These are phyloP conservation scores for Sebastiscus tertius DNA, from an alignment of 2,797 vertebrate genomes.

Conservation along the genomic window DNA sequence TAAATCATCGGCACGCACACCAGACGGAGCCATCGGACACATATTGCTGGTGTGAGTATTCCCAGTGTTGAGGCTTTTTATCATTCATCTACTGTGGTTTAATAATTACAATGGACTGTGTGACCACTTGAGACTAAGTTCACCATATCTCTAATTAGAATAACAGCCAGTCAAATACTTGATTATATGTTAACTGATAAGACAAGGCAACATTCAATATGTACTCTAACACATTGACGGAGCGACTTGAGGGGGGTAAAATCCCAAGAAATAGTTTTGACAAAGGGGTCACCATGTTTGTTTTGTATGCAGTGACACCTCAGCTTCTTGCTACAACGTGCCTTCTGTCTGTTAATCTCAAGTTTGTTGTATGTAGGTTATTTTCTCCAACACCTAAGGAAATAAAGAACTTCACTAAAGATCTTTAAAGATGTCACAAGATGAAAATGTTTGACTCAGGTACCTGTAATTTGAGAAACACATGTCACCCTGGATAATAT, in stretches of 20 bases:
- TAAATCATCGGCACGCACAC: too few relatives aligned
- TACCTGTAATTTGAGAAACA: not conserved
- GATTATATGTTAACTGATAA: not conserved
- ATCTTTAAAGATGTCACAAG: not conserved
- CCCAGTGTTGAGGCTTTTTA: not conserved
- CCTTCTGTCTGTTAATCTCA: not conserved
- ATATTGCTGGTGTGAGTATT: too few relatives aligned
- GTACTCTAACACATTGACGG: not conserved
- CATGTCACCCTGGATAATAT: not conserved
- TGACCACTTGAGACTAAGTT: not conserved
- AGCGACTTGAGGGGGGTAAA: not conserved
- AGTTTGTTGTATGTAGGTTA: not conserved
- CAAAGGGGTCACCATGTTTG: not conserved
- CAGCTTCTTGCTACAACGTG: not conserved
- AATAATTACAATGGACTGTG: not conserved
- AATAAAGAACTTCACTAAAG: not conserved
- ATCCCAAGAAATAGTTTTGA: not conserved
- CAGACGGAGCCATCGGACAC: not conserved
- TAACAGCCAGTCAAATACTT: conserved; percentile 2
- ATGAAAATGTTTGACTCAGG: not conserved
- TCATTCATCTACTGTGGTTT: not conserved
- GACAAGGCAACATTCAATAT: not conserved
- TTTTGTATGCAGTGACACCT: not conserved
- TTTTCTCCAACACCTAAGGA: not conserved
- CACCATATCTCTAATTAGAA: not conserved